Evolutionary conservation across 2,797 vertebrate genomes (phyloP).

Genomic region (Notolepis coatsorum): DNA sequence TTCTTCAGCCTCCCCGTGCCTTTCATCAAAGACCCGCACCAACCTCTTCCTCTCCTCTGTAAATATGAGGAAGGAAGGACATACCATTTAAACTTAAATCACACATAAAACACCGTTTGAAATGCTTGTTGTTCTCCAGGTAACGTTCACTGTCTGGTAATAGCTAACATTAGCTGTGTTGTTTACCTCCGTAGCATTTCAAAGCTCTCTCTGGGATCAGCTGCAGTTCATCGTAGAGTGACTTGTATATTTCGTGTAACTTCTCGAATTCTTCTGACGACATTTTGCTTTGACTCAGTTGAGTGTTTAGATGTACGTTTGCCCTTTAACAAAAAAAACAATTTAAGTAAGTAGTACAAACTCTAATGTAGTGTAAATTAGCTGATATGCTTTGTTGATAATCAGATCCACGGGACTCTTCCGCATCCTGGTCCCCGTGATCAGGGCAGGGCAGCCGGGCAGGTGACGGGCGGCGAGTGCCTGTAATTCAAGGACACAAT

Average conservation of each 20-base stretch:
- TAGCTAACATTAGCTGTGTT: not conserved
- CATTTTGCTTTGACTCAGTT: conserved; percentile 45
- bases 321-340: not conserved
- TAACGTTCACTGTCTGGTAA: not conserved
- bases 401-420: conserved; percentile 65
- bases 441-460: too few species aligned
- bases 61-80: conserved; percentile 31
- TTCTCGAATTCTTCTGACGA: conserved; percentile 95
- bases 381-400: conserved; percentile 21
- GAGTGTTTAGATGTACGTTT: not conserved
- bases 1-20: conserved; percentile 92
- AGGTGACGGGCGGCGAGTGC: conserved; percentile 3
- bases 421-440: conserved; percentile 67
- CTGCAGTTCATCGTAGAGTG: conserved; percentile 84
- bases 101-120: not conserved
- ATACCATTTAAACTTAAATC: not conserved
- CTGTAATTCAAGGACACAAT: not conserved
- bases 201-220: conserved; percentile 81
- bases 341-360: not conserved
- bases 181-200: conserved; percentile 82
- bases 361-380: not conserved
- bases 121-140: not conserved
- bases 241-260: conserved; percentile 90
- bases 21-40: conserved; percentile 91
- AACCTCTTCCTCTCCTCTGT: conserved; percentile 94